A percentile compares a stretch with the other conserved stretches of the same genome.
These are phyloP conservation scores for Coenonympha glycerion DNA, from an alignment of 2,888 invertebrate species.

Conservation along the genomic window DNA sequence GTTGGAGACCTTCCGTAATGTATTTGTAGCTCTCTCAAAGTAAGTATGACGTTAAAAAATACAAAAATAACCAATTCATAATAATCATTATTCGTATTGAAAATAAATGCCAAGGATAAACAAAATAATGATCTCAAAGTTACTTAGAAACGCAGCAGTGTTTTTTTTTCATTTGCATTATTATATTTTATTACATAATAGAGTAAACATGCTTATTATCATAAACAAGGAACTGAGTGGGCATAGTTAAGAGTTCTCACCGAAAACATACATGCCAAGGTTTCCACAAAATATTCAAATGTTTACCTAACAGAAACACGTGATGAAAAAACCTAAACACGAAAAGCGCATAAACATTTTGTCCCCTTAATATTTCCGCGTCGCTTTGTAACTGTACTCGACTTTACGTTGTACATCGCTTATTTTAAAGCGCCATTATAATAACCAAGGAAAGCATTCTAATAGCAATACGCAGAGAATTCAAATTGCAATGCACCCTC, in stretches of 20 bases:
- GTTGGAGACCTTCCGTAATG: too few relatives aligned
- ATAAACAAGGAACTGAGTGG: constrained; percentile 3
- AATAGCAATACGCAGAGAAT: not conserved
- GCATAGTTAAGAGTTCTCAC: not conserved
- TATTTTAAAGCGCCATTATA: too few relatives aligned
- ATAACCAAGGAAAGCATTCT: too few relatives aligned
- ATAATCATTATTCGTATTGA: too few relatives aligned
- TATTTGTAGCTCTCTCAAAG: too few relatives aligned
- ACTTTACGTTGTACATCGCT: constrained; percentile 8
- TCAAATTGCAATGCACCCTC: not conserved
- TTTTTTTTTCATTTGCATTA: too few relatives aligned
- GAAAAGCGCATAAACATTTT: constrained; percentile 25
- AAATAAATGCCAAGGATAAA: too few relatives aligned
- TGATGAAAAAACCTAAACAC: constrained; percentile 27
- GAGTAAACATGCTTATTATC: not conserved
- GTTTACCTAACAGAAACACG: constrained; percentile 33
- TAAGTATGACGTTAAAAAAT: too few relatives aligned
- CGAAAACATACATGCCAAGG: constrained; percentile 1
- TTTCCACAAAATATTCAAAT: constrained; percentile 23
- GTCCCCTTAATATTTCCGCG: constrained; percentile 20
- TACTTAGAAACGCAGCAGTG: not conserved
- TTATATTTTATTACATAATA: not conserved
- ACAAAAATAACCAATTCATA: too few relatives aligned
- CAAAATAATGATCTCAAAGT: not conserved
- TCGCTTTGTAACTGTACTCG: constrained; percentile 24